Base-by-base conservation (phyloP, 2,113 vertebrate species). In the Fukomys damarensis region DNA sequence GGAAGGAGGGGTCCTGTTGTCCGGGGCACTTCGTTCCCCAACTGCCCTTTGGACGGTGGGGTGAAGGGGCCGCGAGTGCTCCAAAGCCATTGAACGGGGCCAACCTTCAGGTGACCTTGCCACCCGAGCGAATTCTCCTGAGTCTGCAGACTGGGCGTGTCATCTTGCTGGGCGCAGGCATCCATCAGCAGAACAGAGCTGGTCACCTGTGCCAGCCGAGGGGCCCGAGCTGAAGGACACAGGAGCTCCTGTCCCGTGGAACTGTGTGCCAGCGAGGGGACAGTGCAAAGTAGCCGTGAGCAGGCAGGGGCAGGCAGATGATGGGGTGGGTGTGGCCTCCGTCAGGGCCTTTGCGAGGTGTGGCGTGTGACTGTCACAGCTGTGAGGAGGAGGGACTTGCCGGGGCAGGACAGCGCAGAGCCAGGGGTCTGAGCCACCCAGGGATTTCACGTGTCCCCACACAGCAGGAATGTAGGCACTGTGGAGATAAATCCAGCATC, bases 281-380 rank as follows among this genome's bases (percentile, higher is more conserved):
- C 32, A 16, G 11, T 58, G 3, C 17, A 26, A 56, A 56, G n/a
- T n/a, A 54, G 38, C 32, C n/a, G 0, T 1, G 49, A 28, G 2
- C 58, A 26, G 38, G 61, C 1, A 0, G 10, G 16, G 19, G 70
- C 10, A 35, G 38, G 30, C 35, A 61, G 28, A 52, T 46, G 49
- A 8, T 4, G 46, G 26, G 0, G 5, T 0, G 2, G 82, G 41
- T 0, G 2, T 52, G 3, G 0, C 5, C n/a, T 88, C 20, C 4
- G 38, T 46, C 14, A 7, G 16, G 66, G 43, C 24, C 77, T 46
- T 16, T 72, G 20, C 0, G 0, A 32, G 59, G 85, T n/a, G 24
- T 26, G 3, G 52, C 38, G 0, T 81, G 38, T 43, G n/a, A 38
- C 59, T 7, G 41, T 66, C 30, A 24, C 32, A 35, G 2, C 12